These are phyloP conservation scores for Piprites chloris DNA, from an alignment of 2,113 vertebrate species.

Conservation along the genomic window DNA sequence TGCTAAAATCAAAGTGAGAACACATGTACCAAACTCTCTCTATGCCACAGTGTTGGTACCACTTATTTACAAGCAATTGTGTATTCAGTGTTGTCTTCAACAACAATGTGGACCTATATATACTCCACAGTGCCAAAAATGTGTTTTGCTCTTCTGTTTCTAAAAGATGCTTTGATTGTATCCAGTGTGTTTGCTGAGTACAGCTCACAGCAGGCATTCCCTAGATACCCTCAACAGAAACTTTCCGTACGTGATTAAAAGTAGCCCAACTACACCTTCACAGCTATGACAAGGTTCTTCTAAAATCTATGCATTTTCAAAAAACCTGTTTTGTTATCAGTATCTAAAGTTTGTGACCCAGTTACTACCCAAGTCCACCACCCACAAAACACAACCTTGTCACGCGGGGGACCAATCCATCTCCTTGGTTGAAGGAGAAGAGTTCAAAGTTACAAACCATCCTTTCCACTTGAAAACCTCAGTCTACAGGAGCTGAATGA, in stretches of 20 bases:
- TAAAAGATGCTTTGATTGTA: background rate
- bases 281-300: background rate
- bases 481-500: background rate
- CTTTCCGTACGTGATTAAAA: background rate
- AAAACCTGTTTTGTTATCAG: background rate
- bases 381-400: background rate
- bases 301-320: background rate
- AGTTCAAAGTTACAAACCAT: background rate
- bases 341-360: background rate
- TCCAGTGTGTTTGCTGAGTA: background rate
- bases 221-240: background rate
- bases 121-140: background rate
- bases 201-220: background rate
- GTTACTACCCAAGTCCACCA: background rate
- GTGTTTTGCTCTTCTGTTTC: background rate
- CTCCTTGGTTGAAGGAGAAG: background rate
- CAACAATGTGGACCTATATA: background rate
- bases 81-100: background rate
- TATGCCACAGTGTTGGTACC: background rate
- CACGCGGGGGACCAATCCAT: rapidly evolving
- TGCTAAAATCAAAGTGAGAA: background rate
- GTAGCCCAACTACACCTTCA: background rate
- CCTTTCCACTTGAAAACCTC: background rate
- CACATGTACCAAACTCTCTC: background rate
- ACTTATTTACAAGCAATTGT: background rate